A percentile compares a stretch with the other conserved stretches of the same genome.
Evolutionary conservation across 2,113 vertebrate species (phyloP).

Genomic region (Seriola quinqueradiata): DNA sequence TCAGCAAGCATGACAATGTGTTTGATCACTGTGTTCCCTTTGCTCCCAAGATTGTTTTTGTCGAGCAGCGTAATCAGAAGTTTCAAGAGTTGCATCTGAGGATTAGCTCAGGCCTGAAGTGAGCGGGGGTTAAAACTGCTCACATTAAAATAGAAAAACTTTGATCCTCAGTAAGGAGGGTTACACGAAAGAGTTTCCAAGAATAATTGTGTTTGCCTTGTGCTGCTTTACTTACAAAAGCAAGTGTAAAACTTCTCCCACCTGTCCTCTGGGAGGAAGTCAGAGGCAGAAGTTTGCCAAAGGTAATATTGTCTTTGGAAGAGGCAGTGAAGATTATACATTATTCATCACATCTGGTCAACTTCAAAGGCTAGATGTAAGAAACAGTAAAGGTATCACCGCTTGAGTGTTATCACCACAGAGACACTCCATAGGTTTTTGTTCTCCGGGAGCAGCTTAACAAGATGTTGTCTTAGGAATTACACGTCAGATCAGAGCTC

Average conservation of each 20-base stretch:
- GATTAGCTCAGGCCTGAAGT: slow-evolving; percentile 49
- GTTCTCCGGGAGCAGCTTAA: slow-evolving; percentile 58
- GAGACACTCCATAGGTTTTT: slow-evolving; percentile 39
- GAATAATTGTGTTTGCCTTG: slow-evolving; percentile 68
- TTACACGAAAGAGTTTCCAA: slow-evolving; percentile 59
- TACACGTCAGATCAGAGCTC: slow-evolving; percentile 57
- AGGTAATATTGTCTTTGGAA: slow-evolving; percentile 74
- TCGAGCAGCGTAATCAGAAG: slow-evolving; percentile 62
- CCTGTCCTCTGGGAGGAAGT: slow-evolving; percentile 59
- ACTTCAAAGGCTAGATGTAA: slow-evolving; percentile 66
- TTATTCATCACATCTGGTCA: slow-evolving; percentile 80
- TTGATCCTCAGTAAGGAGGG: slow-evolving; percentile 55
- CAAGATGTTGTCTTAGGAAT: slow-evolving; percentile 58
- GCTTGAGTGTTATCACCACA: slow-evolving; percentile 46
- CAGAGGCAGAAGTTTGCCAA: slow-evolving; percentile 67
- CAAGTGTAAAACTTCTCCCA: slow-evolving; percentile 49
- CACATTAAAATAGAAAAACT: slow-evolving; percentile 61
- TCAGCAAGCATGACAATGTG: slow-evolving; percentile 26
- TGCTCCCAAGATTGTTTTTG: slow-evolving; percentile 48
- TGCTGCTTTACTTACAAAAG: slow-evolving; percentile 47
- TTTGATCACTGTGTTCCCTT: slow-evolving; percentile 58
- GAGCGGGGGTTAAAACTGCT: slow-evolving; percentile 57
- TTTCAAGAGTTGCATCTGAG: slow-evolving; percentile 56
- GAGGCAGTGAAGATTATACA: slow-evolving; percentile 50
- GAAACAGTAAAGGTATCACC: slow-evolving; percentile 52